Conservation (phyloP, 2,113 vertebrate species). For the Phyllostomus hastatus region DNA sequence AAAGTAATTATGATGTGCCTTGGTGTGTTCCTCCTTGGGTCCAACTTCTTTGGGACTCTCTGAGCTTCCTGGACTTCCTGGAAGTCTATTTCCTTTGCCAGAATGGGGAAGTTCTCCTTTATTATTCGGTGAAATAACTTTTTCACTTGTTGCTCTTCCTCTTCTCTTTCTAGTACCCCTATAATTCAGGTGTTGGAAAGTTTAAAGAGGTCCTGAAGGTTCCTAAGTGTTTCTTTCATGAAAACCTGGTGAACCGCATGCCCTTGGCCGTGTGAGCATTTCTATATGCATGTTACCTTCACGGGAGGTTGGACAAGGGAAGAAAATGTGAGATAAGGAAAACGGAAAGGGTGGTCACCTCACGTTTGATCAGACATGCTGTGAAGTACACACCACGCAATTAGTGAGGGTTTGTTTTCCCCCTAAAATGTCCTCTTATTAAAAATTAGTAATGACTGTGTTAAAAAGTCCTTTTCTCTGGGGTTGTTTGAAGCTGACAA, state of each 20-base stretch:
- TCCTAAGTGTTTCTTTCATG: not conserved
- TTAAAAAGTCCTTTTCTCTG: not conserved
- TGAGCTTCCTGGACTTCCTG: no score
- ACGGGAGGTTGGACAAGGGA: not conserved
- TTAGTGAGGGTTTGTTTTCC: not conserved
- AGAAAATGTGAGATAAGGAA: not conserved
- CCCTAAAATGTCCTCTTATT: not conserved
- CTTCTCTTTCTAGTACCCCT: no score
- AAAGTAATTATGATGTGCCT: no score
- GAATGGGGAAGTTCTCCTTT: no score
- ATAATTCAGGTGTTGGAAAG: no score
- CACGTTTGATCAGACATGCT: not conserved
- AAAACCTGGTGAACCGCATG: not conserved
- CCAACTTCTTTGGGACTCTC: no score
- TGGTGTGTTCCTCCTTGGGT: no score
- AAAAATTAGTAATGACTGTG: not conserved
- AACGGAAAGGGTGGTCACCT: not conserved
- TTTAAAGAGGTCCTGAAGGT: no score
- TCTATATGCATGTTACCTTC: not conserved
- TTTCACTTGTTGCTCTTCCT: no score
- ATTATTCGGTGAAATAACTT: no score
- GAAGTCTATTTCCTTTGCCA: no score
- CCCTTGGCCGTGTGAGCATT: not conserved
- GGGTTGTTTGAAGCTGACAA: not conserved
- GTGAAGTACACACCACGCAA: not conserved